Evolutionary conservation across 2,113 vertebrate species (phyloP).

Genomic region (Suncus etruscus): DNA sequence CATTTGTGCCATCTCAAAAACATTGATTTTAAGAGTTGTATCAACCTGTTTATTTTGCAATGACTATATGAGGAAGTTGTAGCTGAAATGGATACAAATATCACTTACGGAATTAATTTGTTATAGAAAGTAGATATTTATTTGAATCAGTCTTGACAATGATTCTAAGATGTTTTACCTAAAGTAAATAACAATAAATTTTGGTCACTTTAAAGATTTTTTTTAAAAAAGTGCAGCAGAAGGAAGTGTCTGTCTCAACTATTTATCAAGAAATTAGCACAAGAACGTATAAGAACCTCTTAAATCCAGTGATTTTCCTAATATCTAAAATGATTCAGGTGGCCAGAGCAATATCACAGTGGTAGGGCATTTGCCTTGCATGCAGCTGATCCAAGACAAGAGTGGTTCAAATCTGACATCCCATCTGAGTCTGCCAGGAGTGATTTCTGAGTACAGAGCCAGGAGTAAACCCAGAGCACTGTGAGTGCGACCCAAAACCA

Average conservation of each 20-base stretch:
- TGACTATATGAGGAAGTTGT: background rate
- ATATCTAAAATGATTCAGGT: background rate
- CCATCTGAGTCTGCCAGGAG: no score
- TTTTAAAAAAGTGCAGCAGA: background rate
- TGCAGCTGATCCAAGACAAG: no score
- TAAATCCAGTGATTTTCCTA: background rate
- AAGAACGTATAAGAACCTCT: background rate
- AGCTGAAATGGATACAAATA: background rate
- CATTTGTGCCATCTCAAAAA: background rate
- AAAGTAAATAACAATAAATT: background rate
- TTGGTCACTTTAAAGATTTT: background rate
- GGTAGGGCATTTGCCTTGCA: no score
- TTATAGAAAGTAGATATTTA: background rate
- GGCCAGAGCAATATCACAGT: no score
- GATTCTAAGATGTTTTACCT: background rate
- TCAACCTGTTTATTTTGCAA: background rate
- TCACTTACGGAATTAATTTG: background rate
- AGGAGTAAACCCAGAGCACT: no score
- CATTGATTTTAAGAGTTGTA: background rate
- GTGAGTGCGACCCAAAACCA: no score
- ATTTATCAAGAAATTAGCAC: background rate
- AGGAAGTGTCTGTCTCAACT: background rate
- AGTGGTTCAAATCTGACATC: no score
- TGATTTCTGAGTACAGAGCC: no score
- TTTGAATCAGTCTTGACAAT: background rate